Base-by-base conservation (phyloP, 2,888 invertebrate species). In the Aproaerema taeniolella region DNA sequence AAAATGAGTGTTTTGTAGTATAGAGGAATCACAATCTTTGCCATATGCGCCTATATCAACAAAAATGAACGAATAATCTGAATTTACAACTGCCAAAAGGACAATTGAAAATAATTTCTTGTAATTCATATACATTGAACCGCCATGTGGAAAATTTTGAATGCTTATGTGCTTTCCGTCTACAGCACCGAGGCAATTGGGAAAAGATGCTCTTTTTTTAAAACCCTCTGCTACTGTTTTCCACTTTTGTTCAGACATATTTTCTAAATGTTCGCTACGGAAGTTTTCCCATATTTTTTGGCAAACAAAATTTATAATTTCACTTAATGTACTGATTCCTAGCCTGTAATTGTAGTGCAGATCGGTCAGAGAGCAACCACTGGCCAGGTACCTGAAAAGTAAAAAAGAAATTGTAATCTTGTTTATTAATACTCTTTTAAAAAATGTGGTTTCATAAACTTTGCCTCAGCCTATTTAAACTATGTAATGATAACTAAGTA, bases 121-220 rank as follows among this genome's bases (percentile, higher is more conserved):
- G 42, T 51, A 52, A 42, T 48, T 47, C 9, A 42, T 35, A 44
- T 35, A 48, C 32, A 40, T 39, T 17, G 47, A 47, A 37, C 45
- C 50, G 43, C 43, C 47, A 33, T 49, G 43, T 34, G 14, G 20
- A 36, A 47, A 47, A 17, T 44, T 47, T 39, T 32, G 29, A 30
- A 53, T 31, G 9, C 50, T 40, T 34, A 53, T 52, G 38, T 55
- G 52, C 32, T 55, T 55, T 13, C 50, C 53, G 39, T 52, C 53
- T 41, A 38, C 42, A 42, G 34, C 46, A 39, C 44, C 47, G 32
- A 52, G 24, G 40, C 49, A 52, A 39, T 52, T 38, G 30, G 53
- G 52, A 46, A 52, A 51, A 38, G 50, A 48, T 24, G 50, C 48
- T 42, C 41, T 49, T 38, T 38, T 51, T 38, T 47, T 29, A 51